Percentiles rank a stretch among this genome's conserved stretches.
Evolutionary conservation across 2,113 vertebrate genomes (phyloP).

Genomic region (Neotoma lepida): DNA sequence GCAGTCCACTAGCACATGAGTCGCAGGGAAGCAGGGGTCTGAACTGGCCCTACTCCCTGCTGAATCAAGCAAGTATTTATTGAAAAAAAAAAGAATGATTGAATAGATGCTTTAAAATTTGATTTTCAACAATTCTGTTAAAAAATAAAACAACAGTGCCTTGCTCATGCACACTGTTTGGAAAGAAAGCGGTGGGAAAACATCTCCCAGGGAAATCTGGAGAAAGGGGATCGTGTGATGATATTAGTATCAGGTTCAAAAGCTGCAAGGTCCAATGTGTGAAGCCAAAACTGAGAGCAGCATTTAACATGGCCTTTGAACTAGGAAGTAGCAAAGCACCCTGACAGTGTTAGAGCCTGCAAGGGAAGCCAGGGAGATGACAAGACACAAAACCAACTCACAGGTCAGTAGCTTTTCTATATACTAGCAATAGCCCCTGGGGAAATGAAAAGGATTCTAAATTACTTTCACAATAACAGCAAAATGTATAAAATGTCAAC

Average conservation of each 20-base stretch:
- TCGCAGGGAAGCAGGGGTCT: rapidly evolving
- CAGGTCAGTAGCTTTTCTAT: neutral
- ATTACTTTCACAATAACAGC: neutral
- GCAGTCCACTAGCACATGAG: rapidly evolving
- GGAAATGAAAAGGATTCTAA: neutral
- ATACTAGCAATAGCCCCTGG: neutral
- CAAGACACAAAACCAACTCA: neutral
- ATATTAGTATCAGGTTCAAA: neutral
- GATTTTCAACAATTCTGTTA: slow-evolving; percentile 15
- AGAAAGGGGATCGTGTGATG: neutral
- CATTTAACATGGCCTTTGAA: slow-evolving; percentile 6
- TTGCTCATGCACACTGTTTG: neutral
- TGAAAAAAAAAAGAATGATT: neutral
- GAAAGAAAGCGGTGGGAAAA: slow-evolving; percentile 1
- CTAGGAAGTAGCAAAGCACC: neutral
- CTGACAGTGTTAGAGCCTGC: neutral
- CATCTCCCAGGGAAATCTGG: slow-evolving; percentile 1
- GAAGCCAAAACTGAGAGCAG: neutral
- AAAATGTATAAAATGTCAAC: neutral
- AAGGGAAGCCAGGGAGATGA: neutral
- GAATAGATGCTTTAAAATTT: neutral
- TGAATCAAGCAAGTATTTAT: neutral
- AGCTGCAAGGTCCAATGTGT: neutral
- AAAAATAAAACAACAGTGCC: neutral
- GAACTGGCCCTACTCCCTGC: neutral